Percentiles rank a stretch among this genome's conserved stretches.
Evolutionary conservation across 2,888 invertebrate genomes (phyloP).

Genomic region (Stenchaetothrips biformis): DNA sequence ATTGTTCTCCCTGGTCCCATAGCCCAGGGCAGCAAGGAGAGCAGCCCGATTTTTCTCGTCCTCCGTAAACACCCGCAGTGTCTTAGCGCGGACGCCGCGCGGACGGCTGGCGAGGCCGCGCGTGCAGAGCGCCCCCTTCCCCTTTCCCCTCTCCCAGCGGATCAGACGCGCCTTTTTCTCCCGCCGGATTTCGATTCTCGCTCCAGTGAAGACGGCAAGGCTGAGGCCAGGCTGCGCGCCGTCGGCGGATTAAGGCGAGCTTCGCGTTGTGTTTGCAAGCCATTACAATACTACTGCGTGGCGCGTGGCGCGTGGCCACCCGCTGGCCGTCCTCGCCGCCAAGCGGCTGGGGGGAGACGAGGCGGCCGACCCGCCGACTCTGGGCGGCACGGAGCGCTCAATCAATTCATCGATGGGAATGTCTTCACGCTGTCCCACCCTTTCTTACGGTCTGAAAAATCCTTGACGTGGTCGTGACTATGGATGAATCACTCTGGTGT

Average conservation of each 20-base stretch:
- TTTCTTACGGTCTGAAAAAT: no score
- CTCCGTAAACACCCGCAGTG: neutral
- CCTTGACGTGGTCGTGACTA: no score
- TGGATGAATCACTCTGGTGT: no score
- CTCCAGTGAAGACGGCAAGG: neutral
- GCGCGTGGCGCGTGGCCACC: no score
- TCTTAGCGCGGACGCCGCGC: neutral
- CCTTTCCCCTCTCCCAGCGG: neutral
- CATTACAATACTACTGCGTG: neutral
- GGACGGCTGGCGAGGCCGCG: neutral
- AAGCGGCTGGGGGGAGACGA: no score
- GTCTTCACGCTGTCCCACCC: no score
- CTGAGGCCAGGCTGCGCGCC: neutral
- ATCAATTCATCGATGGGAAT: no score
- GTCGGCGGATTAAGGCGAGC: neutral
- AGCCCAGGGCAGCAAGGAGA: neutral
- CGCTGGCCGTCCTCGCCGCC: no score
- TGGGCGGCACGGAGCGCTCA: no score
- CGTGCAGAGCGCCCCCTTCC: neutral
- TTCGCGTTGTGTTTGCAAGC: constrained; percentile 4
- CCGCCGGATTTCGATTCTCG: neutral
- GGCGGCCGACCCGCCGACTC: no score
- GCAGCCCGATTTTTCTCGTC: neutral
- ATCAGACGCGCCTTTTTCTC: neutral
- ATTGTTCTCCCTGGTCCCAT: no score